A percentile compares a stretch with the other conserved stretches of the same genome.
Evolutionary conservation across 2,888 invertebrate genomes (phyloP).

Genomic region (Torymus aiolomorphi): DNA sequence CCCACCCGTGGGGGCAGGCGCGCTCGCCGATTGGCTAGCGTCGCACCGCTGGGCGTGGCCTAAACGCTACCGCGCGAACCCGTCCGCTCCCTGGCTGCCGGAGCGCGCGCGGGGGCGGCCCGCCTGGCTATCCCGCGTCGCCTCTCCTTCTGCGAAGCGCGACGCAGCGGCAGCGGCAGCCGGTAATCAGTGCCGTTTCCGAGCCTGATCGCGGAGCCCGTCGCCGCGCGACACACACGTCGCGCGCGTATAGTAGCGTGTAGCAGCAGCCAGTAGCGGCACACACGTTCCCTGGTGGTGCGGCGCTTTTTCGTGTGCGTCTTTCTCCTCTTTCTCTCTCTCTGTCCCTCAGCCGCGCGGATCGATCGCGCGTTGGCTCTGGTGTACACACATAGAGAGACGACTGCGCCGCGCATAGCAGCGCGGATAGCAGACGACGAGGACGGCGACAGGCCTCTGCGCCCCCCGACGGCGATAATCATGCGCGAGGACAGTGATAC

Average conservation of each 20-base stretch:
- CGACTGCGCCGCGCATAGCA: neutral
- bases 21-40: no score
- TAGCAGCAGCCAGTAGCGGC: neutral
- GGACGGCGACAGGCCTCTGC: neutral
- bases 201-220: constrained; percentile 52
- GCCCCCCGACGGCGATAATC: neutral
- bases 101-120: no score
- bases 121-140: no score
- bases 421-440: constrained; percentile 11
- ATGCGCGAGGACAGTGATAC: neutral
- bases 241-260: no score
- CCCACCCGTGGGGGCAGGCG: neutral
- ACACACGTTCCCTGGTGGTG: neutral
- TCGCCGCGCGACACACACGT: neutral
- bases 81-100: constrained; percentile 18
- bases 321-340: no score
- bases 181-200: constrained; percentile 76
- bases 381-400: no score
- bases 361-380: no score
- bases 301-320: no score
- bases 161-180: constrained; percentile 65
- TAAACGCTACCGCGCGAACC: constrained; percentile 11
- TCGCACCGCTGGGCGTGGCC: no score
- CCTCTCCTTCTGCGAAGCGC: constrained; percentile 44
- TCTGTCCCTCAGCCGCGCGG: no score